Evolutionary conservation across 1,140 invertebrate genomes (phyloP).

Genomic region (Conopomorpha cramerella): DNA sequence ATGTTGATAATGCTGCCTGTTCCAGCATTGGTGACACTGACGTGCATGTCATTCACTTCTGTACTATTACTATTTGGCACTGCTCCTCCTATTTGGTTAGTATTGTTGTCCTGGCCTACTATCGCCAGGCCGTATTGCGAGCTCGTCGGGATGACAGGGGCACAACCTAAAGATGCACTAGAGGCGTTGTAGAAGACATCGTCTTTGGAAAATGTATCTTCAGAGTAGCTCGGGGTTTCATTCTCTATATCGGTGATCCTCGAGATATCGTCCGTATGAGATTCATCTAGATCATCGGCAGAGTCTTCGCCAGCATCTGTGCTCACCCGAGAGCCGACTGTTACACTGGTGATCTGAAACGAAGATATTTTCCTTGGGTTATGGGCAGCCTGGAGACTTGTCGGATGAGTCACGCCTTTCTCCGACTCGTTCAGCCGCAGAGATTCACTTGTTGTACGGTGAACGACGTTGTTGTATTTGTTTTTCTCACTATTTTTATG

Average conservation of each 20-base stretch:
- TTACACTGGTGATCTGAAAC: slow-evolving; percentile 90
- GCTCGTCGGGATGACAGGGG: slow-evolving; percentile 81
- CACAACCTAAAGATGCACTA: slow-evolving; percentile 73
- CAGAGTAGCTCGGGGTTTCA: slow-evolving; percentile 83
- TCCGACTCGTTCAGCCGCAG: slow-evolving; percentile 69
- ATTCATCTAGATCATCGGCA: slow-evolving; percentile 91
- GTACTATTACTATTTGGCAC: slow-evolving; percentile 57
- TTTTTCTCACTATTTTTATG: slow-evolving; percentile 63
- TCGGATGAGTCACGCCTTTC: slow-evolving; percentile 58
- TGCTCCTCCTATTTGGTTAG: slow-evolving; percentile 44
- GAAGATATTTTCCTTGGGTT: slow-evolving; percentile 81
- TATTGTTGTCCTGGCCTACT: slow-evolving; percentile 64
- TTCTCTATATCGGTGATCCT: slow-evolving; percentile 80
- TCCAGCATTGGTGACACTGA: slow-evolving; percentile 66
- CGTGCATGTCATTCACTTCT: slow-evolving; percentile 62
- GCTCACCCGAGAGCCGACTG: slow-evolving; percentile 76
- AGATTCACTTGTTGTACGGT: slow-evolving; percentile 78
- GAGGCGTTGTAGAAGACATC: slow-evolving; percentile 80
- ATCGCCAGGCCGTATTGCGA: slow-evolving; percentile 83
- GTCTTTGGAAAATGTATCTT: slow-evolving; percentile 82
- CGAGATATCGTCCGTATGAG: slow-evolving; percentile 86
- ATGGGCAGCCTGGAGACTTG: slow-evolving; percentile 56
- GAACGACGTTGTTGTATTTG: slow-evolving; percentile 68
- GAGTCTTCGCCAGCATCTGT: slow-evolving; percentile 90
- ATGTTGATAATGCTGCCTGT: slow-evolving; percentile 68